Conservation (phyloP, 1,140 invertebrate species). For the Ceratitis capitata region DNA sequence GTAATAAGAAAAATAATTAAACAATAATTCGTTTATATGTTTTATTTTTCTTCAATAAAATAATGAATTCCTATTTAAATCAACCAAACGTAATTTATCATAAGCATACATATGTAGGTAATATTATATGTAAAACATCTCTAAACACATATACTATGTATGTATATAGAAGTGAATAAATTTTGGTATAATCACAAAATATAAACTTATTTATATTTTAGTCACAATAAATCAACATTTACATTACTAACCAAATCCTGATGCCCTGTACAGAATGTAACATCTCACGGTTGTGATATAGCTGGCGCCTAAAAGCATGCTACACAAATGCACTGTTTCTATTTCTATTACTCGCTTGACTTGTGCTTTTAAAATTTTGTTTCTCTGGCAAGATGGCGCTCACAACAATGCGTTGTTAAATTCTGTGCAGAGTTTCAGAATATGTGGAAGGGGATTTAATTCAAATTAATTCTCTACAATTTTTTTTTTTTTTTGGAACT, state of each 20-base stretch:
- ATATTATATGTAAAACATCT: not conserved
- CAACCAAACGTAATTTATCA: not conserved
- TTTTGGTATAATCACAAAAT: constrained; percentile 33
- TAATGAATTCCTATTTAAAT: not conserved
- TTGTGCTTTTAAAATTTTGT: too few relatives aligned
- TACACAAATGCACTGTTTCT: too few relatives aligned
- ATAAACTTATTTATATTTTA: constrained; percentile 13
- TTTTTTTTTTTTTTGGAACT: not conserved
- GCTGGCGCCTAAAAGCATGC: too few relatives aligned
- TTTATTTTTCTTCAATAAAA: constrained; percentile 20
- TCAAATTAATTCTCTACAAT: not conserved
- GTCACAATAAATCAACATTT: constrained; percentile 27
- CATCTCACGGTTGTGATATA: too few relatives aligned
- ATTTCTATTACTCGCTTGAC: too few relatives aligned
- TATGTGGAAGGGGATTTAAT: too few relatives aligned
- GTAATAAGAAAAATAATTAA: not conserved
- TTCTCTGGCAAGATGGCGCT: too few relatives aligned
- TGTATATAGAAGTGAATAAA: not conserved
- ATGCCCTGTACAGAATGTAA: too few relatives aligned
- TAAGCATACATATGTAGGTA: not conserved
- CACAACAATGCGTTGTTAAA: too few relatives aligned
- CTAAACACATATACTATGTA: not conserved
- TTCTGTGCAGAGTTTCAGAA: too few relatives aligned
- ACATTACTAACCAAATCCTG: too few relatives aligned
- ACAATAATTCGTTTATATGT: not conserved